phyloP scores from a whole-genome alignment of 2,113 vertebrate genomes.

The Pithys albifrons region DNA sequence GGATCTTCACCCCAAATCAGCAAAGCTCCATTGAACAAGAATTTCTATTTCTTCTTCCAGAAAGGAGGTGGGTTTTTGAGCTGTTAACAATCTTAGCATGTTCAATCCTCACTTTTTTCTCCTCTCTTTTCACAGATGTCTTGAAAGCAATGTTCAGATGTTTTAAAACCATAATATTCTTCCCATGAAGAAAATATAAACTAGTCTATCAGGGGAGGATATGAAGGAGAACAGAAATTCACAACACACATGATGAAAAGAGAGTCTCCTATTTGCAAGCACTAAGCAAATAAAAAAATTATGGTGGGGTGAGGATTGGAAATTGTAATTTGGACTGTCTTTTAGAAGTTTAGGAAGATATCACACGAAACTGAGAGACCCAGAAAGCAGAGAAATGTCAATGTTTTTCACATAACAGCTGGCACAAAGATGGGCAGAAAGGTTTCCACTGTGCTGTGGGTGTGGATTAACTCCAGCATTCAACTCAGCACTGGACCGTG shows the following conservation, averaged over 20 bases:
- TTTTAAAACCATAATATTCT: neutral
- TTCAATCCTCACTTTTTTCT: neutral
- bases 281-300: neutral
- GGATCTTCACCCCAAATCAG: slow-evolving; percentile 31
- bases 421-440: neutral
- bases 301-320: neutral
- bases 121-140: neutral
- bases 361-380: neutral
- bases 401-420: neutral
- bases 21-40: slow-evolving; percentile 35
- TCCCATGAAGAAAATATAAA: neutral
- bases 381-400: neutral
- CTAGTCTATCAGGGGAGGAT: neutral
- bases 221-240: neutral
- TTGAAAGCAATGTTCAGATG: neutral
- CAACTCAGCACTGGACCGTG: neutral
- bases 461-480: neutral
- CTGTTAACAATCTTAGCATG: neutral
- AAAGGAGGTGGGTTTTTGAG: neutral
- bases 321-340: neutral
- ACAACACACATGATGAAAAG: neutral
- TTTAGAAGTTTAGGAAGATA: neutral
- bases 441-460: neutral
- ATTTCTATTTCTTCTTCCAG: neutral
- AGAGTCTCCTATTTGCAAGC: neutral